These are phyloP conservation scores for Eptatretus atami DNA, from an alignment of 2,797 vertebrate genomes.

Conservation along the genomic window DNA sequence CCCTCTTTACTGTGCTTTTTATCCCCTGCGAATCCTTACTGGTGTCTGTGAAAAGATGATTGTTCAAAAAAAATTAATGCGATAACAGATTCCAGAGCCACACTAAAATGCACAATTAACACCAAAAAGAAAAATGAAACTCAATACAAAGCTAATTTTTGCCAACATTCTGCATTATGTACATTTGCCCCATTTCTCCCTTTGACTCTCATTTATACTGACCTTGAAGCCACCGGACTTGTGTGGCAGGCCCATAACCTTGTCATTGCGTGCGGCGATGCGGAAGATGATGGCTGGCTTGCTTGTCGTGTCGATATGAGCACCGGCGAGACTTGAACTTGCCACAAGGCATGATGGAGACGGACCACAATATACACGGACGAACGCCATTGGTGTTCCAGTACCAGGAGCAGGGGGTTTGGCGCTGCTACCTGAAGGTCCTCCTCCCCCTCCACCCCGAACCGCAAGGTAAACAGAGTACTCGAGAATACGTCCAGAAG, in stretches of 20 bases:
- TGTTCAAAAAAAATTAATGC: too few species aligned
- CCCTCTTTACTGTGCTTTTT: too few species aligned
- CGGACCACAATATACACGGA: slow-evolving; percentile 75
- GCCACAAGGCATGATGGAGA: slow-evolving; percentile 50
- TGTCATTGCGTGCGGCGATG: slow-evolving; percentile 85
- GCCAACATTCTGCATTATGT: too few species aligned
- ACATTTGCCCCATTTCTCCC: too few species aligned
- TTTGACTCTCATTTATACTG: slow-evolving; percentile 8
- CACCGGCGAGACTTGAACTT: slow-evolving; percentile 41
- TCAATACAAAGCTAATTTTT: too few species aligned
- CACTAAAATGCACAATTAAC: too few species aligned
- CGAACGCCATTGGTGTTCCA: slow-evolving; percentile 48
- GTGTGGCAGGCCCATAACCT: slow-evolving; percentile 75
- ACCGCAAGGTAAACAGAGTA: slow-evolving; percentile 92
- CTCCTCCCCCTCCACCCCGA: slow-evolving; percentile 24
- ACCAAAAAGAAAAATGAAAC: too few species aligned
- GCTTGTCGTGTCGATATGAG: slow-evolving; percentile 56
- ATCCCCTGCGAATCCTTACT: too few species aligned
- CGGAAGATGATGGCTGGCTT: slow-evolving; percentile 72
- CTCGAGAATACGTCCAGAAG: slow-evolving; percentile 66
- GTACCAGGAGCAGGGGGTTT: slow-evolving; percentile 15
- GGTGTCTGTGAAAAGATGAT: too few species aligned
- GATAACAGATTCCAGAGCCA: too few species aligned
- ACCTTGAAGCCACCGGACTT: slow-evolving; percentile 98
- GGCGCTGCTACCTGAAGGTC: slow-evolving; percentile 12